Conservation (phyloP, 2,113 vertebrate genomes). For the Anarhynchus alexandrinus region DNA sequence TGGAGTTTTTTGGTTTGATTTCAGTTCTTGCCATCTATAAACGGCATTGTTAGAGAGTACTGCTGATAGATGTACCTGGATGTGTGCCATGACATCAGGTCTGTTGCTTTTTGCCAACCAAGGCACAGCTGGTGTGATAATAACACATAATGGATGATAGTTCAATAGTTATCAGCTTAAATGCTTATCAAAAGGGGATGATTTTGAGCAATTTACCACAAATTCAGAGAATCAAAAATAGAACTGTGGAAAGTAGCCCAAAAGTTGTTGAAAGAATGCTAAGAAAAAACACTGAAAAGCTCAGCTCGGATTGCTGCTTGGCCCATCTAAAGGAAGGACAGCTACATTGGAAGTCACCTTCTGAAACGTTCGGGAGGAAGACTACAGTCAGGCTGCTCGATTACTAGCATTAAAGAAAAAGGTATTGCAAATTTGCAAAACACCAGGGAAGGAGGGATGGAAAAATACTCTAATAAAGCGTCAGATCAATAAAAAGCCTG, state of each 20-base stretch:
- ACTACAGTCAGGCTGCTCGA: neutral
- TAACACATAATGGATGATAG: neutral
- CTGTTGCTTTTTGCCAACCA: neutral
- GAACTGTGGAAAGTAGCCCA: neutral
- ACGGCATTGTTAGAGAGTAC: neutral
- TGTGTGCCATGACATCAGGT: neutral
- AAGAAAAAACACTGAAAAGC: neutral
- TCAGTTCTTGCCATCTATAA: neutral
- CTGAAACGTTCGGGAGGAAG: neutral
- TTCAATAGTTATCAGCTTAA: neutral
- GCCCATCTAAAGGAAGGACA: neutral
- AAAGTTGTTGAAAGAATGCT: neutral
- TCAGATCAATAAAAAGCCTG: neutral
- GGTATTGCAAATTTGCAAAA: neutral
- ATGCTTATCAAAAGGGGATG: neutral
- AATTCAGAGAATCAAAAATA: neutral
- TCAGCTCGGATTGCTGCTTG: neutral
- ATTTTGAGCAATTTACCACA: constrained; percentile 19
- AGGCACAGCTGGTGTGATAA: constrained; percentile 1
- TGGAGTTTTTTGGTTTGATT: neutral
- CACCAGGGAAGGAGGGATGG: neutral
- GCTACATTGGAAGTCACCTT: neutral
- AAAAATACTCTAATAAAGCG: neutral
- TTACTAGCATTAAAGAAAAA: neutral
- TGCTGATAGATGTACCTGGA: neutral